Conservation (phyloP, 2,113 vertebrate species). For the Puffinus mauretanicus region DNA sequence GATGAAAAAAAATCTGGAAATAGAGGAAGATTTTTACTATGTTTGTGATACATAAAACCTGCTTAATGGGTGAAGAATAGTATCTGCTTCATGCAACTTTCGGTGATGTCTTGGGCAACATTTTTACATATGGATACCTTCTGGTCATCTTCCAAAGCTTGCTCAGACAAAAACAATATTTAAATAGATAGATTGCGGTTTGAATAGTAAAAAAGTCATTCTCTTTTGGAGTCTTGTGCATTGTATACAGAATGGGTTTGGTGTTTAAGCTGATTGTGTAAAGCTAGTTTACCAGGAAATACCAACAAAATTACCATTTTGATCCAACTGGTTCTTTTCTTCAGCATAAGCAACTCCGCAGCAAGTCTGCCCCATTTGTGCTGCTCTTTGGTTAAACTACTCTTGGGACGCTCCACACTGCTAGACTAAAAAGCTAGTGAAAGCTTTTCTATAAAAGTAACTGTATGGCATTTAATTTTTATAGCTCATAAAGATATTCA, state of each 20-base stretch:
- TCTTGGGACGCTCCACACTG: not conserved
- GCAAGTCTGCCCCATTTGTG: not conserved
- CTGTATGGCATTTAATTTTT: not conserved
- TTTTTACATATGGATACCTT: not conserved
- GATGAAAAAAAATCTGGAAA: not conserved
- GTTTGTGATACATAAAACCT: not conserved
- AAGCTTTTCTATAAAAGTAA: not conserved
- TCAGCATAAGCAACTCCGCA: not conserved
- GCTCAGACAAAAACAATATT: not conserved
- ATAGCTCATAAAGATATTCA: not conserved
- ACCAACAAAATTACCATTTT: not conserved
- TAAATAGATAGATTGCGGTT: not conserved
- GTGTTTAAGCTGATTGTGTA: not conserved
- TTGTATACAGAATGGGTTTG: not conserved
- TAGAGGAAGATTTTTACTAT: not conserved
- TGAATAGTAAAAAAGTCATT: not conserved
- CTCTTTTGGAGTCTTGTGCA: not conserved
- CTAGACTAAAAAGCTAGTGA: not conserved
- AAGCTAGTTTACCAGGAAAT: not conserved
- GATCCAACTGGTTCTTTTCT: not conserved
- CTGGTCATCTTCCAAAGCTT: not conserved
- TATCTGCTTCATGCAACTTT: not conserved
- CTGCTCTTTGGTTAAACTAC: not conserved
- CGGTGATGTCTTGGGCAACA: not conserved
- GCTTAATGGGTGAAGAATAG: not conserved